These are phyloP conservation scores for Tragulus kanchil DNA, from an alignment of 2,113 vertebrate species.

Conservation along the genomic window DNA sequence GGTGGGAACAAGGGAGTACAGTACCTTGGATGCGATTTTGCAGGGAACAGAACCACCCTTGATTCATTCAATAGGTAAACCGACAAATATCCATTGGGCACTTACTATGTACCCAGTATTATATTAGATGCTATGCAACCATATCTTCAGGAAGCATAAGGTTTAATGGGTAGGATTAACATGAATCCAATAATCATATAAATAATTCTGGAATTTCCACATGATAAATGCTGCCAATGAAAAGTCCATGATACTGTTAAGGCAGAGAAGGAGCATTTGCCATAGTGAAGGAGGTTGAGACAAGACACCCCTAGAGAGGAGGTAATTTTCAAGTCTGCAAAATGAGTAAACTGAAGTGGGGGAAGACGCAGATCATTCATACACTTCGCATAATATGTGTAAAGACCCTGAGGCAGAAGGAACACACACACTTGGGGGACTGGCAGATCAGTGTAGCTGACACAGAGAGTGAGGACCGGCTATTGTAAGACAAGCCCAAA, in stretches of 20 bases:
- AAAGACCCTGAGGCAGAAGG: background rate
- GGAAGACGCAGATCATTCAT: background rate
- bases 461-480: background rate
- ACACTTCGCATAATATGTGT: background rate
- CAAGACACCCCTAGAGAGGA: background rate
- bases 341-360: background rate
- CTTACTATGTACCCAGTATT: too few species aligned
- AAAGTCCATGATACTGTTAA: background rate
- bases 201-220: background rate
- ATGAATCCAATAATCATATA: conserved; percentile 5
- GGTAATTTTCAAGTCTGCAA: background rate
- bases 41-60: too few species aligned
- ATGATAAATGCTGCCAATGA: background rate
- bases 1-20: too few species aligned
- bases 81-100: too few species aligned
- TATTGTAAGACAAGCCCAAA: background rate
- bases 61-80: too few species aligned
- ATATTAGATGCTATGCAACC: too few species aligned
- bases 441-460: background rate
- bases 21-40: too few species aligned
- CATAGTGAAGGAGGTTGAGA: background rate
- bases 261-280: background rate
- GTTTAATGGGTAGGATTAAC: background rate
- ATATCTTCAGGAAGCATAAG: background rate
- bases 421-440: background rate